These are phyloP conservation scores for Elaphurus davidianus DNA, from an alignment of 2,113 vertebrate genomes.

Conservation along the genomic window DNA sequence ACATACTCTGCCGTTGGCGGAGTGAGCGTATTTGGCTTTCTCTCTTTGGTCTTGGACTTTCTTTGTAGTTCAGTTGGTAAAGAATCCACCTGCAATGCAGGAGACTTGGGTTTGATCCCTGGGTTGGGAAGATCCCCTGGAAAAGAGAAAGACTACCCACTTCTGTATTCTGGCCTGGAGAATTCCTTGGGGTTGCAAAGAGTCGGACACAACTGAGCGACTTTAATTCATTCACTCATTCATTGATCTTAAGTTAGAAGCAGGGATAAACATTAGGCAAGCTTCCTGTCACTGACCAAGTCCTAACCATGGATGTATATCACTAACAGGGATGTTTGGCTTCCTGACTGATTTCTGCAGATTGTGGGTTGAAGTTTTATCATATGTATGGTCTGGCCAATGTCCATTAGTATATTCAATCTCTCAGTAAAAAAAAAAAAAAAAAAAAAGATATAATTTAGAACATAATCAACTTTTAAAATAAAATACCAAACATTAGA, in stretches of 20 bases:
- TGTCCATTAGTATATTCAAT: not conserved
- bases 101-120: not conserved
- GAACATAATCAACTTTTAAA: not conserved
- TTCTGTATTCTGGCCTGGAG: not conserved
- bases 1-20: fast-evolving
- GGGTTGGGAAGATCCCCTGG: not conserved
- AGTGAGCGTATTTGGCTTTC: not conserved
- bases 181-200: not conserved
- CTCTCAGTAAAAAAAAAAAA: not conserved
- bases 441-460: not conserved
- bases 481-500: not conserved
- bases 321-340: fast-evolving
- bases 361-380: not conserved
- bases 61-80: not conserved
- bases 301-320: not conserved
- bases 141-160: not conserved
- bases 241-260: not conserved
- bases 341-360: not conserved
- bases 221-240: not conserved
- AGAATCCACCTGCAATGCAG: not conserved
- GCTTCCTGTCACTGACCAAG: not conserved
- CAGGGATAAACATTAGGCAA: too few species aligned
- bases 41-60: not conserved
- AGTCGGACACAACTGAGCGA: fast-evolving
- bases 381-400: not conserved